These are phyloP conservation scores for Choristoneura rosaceana DNA, from an alignment of 2,888 invertebrate genomes.

Conservation along the genomic window DNA sequence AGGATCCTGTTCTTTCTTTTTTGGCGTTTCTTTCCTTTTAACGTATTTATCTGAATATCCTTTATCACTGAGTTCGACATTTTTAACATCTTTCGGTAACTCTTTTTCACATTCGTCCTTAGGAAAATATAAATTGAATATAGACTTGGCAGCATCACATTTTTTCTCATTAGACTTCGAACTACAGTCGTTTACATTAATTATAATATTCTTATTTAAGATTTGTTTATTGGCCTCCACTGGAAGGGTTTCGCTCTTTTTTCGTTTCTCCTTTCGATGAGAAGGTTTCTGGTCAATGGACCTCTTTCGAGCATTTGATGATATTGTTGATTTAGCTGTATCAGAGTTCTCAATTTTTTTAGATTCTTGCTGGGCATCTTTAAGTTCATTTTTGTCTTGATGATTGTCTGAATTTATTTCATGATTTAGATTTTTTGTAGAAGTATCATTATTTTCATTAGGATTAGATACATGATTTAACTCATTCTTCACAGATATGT, in stretches of 20 bases:
- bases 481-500: conserved; percentile 14
- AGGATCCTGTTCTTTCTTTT: conserved; percentile 53
- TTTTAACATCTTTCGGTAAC: conserved; percentile 57
- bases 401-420: conserved; percentile 46
- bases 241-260: conserved; percentile 65
- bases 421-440: conserved; percentile 42
- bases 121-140: conserved; percentile 60
- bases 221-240: conserved; percentile 54
- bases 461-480: conserved; percentile 1
- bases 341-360: conserved; percentile 52
- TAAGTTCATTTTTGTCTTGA: conserved; percentile 50
- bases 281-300: conserved; percentile 74
- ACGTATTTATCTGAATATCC: conserved; percentile 74
- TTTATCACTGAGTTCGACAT: conserved; percentile 57
- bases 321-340: conserved; percentile 51
- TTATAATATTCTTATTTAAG: conserved; percentile 56
- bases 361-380: conserved; percentile 50
- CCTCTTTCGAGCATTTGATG: conserved; percentile 68
- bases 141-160: conserved; percentile 59
- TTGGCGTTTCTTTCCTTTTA: conserved; percentile 69
- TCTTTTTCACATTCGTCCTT: conserved; percentile 55
- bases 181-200: conserved; percentile 55
- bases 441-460: conserved; percentile 37
- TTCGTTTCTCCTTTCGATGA: conserved; percentile 81
- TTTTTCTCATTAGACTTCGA: conserved; percentile 60